Conservation (phyloP, 2,888 invertebrate species). For the Diarsia rubi region DNA sequence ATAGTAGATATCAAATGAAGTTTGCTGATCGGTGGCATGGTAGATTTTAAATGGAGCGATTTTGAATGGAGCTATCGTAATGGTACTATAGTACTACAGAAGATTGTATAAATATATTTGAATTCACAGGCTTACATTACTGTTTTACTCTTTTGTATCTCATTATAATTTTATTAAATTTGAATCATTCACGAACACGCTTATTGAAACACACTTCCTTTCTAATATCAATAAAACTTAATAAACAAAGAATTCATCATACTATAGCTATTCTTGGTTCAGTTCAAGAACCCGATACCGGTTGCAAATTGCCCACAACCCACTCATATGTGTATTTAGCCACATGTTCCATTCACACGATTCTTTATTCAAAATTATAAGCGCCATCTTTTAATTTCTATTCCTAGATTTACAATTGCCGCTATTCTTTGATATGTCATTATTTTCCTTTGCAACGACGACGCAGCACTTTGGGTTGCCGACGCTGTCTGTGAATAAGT, state of each 20-base stretch:
- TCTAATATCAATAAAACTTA: slow-evolving; percentile 19
- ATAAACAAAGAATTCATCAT: slow-evolving; percentile 18
- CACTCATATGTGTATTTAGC: slow-evolving; percentile 29
- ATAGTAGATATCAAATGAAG: too few species aligned
- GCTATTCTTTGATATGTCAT: slow-evolving; percentile 39
- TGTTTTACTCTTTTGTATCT: not conserved
- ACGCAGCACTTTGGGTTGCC: slow-evolving; percentile 14
- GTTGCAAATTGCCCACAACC: slow-evolving; percentile 43
- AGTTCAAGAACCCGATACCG: slow-evolving; percentile 36
- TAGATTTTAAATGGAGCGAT: too few species aligned
- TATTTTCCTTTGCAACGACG: slow-evolving; percentile 41
- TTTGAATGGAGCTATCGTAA: too few species aligned
- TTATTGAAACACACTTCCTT: not conserved
- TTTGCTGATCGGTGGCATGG: too few species aligned
- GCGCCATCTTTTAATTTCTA: slow-evolving; percentile 47
- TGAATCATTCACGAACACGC: not conserved
- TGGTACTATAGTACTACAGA: too few species aligned
- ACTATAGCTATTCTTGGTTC: slow-evolving; percentile 35
- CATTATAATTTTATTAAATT: not conserved
- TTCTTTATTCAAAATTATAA: slow-evolving; percentile 55
- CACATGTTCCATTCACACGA: slow-evolving; percentile 56
- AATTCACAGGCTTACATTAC: not conserved
- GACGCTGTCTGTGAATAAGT: slow-evolving; percentile 21
- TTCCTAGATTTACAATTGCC: slow-evolving; percentile 46
- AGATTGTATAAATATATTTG: not conserved